These are phyloP conservation scores for Terebella lapidaria DNA, from an alignment of 2,888 invertebrate genomes.

Conservation along the genomic window DNA sequence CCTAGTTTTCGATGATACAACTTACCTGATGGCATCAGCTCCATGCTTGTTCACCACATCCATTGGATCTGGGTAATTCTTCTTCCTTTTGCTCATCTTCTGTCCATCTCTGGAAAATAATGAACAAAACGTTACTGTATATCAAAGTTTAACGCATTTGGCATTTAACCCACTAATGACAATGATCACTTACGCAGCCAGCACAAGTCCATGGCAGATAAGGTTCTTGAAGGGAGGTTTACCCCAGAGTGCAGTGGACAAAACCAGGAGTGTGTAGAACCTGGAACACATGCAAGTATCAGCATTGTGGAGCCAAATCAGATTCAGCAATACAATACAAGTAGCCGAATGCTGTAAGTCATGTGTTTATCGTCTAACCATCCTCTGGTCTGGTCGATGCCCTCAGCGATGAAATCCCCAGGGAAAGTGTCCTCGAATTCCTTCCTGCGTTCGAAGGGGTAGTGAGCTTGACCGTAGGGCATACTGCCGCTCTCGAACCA, in stretches of 20 bases:
- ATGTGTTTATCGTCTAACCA: too few species aligned
- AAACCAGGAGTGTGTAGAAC: conserved; percentile 59
- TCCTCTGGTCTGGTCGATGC: conserved; percentile 94
- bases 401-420: conserved; percentile 99
- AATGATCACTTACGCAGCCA: conserved; percentile 61
- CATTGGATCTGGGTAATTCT: conserved; percentile 97
- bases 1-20: not conserved
- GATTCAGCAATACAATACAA: too few species aligned
- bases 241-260: conserved; percentile 91
- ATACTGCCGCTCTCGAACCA: conserved; percentile 99
- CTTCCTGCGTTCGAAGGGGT: conserved; percentile 87
- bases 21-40: conserved; percentile 82
- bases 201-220: conserved; percentile 89
- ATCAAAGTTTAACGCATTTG: not conserved
- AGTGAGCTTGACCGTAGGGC: conserved; percentile 78
- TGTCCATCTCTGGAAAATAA: conserved; percentile 85
- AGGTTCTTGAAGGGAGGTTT: conserved; percentile 97
- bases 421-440: conserved; percentile 68
- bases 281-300: conserved; percentile 9
- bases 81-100: conserved; percentile 99
- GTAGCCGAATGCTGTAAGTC: too few species aligned
- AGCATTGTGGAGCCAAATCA: too few species aligned
- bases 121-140: too few species aligned
- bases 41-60: conserved; percentile 83
- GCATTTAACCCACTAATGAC: not conserved